Conservation (phyloP, 2,888 invertebrate species). For the Troglohyphantes excavatus region DNA sequence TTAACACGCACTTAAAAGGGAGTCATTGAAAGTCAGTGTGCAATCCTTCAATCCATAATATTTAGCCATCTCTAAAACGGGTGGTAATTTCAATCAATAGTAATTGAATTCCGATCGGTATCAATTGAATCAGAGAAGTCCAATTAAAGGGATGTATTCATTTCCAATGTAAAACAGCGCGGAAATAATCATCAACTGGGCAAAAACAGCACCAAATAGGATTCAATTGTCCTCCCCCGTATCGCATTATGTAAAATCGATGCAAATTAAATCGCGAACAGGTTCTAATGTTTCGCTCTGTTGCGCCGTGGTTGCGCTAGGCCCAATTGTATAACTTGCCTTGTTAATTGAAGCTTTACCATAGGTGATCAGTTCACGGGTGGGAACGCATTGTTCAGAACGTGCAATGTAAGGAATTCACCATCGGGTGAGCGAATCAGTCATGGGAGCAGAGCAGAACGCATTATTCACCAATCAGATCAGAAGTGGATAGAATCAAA, state of each 20-base stretch:
- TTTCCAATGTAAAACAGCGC: constrained; percentile 4
- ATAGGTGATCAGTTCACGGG: constrained; percentile 20
- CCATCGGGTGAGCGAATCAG: neutral
- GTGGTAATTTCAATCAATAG: neutral
- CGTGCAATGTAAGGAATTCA: neutral
- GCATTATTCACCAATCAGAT: neutral
- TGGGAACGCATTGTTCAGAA: constrained; percentile 21
- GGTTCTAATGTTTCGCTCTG: constrained; percentile 25
- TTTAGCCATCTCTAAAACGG: no score
- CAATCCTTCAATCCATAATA: no score
- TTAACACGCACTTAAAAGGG: no score
- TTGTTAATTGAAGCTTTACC: constrained; percentile 20
- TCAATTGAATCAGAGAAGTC: neutral
- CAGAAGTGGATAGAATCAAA: neutral
- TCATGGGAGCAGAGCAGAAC: constrained; percentile 4
- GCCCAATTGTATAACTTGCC: constrained; percentile 28
- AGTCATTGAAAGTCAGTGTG: no score
- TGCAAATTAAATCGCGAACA: constrained; percentile 38
- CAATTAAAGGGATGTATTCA: neutral
- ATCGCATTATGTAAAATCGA: constrained; percentile 24
- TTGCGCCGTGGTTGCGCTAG: neutral
- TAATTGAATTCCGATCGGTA: neutral
- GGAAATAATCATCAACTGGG: neutral
- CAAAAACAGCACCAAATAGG: neutral
- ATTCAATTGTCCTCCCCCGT: neutral